A percentile compares a stretch with the other conserved stretches of the same genome.
Evolutionary conservation across 1,140 invertebrate genomes (phyloP).

Genomic region (Stenopsyche tienmushanensis): DNA sequence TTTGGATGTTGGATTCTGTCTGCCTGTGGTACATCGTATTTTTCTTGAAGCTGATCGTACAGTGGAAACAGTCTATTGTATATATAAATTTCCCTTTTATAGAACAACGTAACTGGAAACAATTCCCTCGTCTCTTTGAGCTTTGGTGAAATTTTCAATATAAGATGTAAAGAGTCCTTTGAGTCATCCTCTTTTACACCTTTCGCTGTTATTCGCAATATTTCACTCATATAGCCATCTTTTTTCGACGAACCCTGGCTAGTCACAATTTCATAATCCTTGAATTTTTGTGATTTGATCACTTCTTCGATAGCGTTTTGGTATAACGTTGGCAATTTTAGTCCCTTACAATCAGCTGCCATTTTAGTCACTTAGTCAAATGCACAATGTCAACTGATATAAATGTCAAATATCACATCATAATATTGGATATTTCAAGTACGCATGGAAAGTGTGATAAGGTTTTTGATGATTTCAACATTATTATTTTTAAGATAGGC

Average conservation of each 20-base stretch:
- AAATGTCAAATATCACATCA: too few relatives aligned
- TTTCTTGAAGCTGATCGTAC: slow-evolving; percentile 44
- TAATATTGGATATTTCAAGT: too few relatives aligned
- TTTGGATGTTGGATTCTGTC: slow-evolving; percentile 45
- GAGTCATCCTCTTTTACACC: background rate
- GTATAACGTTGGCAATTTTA: background rate
- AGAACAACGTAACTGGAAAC: background rate
- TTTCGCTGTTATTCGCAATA: slow-evolving; percentile 43
- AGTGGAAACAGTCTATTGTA: slow-evolving; percentile 48
- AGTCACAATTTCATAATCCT: background rate
- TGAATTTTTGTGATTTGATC: background rate
- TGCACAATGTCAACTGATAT: too few relatives aligned
- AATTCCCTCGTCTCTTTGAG: background rate
- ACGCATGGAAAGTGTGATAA: too few relatives aligned
- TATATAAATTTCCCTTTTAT: slow-evolving; percentile 44
- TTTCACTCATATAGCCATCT: slow-evolving; percentile 47
- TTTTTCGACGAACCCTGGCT: slow-evolving; percentile 42
- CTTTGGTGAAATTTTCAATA: slow-evolving; percentile 1
- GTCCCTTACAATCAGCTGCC: too few relatives aligned
- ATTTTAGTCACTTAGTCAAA: too few relatives aligned
- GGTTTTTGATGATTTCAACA: too few relatives aligned
- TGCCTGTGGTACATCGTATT: slow-evolving; percentile 33
- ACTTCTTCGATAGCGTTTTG: background rate
- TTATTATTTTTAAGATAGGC: too few relatives aligned
- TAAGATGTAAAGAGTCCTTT: background rate